Base-by-base conservation (phyloP, 2,888 invertebrate species). In the Drosophila incognita region DNA sequence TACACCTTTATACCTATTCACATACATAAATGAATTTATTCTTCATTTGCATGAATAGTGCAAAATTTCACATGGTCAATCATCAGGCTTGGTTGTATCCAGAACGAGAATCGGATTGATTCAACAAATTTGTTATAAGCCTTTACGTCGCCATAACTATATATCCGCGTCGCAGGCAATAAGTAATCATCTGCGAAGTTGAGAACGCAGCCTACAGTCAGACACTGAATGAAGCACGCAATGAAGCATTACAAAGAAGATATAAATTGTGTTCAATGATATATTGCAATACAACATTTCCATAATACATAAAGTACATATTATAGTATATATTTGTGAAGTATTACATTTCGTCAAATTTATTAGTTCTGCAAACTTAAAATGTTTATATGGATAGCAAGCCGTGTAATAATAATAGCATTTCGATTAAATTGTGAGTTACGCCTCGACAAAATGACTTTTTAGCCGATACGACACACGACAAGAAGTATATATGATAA, bases 21-120 rank as follows among this genome's bases (percentile, higher is more conserved):
- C 33, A 33, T 27, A 27, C 27, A 49, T 49, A 10, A 35, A 24
- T 10, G 10, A 35, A 36, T 21, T 66, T 59, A 70, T 27, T 60
- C 31, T 48, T 76, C 65, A 27, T 54, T 10, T 40, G 31, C 18
- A 51, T 72, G 31, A n/a, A 46, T 67, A n/a, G 74, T 51, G 42
- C 61, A 77, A 13, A 82, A 71, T 0, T 54, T 58, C 6, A 82
- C 46, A 42, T 65, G 59, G 4, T 82, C 78, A 15, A 80, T 40
- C 8, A 51, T 27, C 10, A 82, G 62, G 33, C n/a, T 62, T 10
- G 79, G 71, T 11, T 64, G 59, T 8, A 0, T 0, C 80, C 82
- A 80, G 0, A 24, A 3, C 2, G 1, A 0, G 0, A 1, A 49
- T 21, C 8, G 11, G 3, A 0, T 21, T 8, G 13, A 46, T 36